A percentile compares a stretch with the other conserved stretches of the same genome.
These are phyloP conservation scores for Brassicogethes aeneus DNA, from an alignment of 2,888 invertebrate genomes.

Conservation along the genomic window DNA sequence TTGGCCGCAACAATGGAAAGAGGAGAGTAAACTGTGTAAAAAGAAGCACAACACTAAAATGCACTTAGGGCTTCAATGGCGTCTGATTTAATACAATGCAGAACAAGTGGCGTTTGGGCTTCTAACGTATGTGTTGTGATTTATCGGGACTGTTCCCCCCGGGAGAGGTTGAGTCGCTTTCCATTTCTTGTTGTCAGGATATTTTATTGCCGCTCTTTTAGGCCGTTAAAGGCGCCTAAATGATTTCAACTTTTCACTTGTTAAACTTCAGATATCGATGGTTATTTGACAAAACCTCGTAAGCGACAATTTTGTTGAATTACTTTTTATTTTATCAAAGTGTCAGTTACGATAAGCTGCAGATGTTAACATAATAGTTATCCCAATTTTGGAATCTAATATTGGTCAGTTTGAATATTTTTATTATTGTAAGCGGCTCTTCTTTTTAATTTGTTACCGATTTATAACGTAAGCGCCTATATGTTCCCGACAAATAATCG, in stretches of 20 bases:
- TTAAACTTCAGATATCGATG: not conserved
- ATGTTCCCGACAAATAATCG: too few relatives aligned
- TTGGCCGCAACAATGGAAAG: conserved; percentile 4
- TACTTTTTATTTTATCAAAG: too few relatives aligned
- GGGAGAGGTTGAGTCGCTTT: conserved; percentile 19
- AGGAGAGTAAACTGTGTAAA: conserved; percentile 7
- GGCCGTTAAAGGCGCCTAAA: conserved; percentile 3
- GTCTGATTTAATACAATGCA: conserved; percentile 20
- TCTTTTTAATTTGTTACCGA: too few relatives aligned
- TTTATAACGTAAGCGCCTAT: too few relatives aligned
- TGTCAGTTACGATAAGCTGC: too few relatives aligned
- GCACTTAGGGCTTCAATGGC: conserved; percentile 20
- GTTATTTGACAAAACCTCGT: too few relatives aligned
- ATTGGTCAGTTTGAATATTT: too few relatives aligned
- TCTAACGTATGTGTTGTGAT: conserved; percentile 14
- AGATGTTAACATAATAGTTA: too few relatives aligned
- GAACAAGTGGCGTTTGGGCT: conserved; percentile 15
- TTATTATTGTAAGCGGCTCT: too few relatives aligned
- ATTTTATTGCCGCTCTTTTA: conserved; percentile 23
- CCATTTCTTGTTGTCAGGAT: conserved; percentile 21
- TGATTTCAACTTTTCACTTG: not conserved
- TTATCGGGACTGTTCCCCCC: conserved; percentile 17
- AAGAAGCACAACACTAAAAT: conserved; percentile 15
- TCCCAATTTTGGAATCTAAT: too few relatives aligned
- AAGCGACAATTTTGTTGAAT: too few relatives aligned